These are phyloP conservation scores for Papilio glaucus DNA, from an alignment of 1,140 invertebrate genomes.

Conservation along the genomic window DNA sequence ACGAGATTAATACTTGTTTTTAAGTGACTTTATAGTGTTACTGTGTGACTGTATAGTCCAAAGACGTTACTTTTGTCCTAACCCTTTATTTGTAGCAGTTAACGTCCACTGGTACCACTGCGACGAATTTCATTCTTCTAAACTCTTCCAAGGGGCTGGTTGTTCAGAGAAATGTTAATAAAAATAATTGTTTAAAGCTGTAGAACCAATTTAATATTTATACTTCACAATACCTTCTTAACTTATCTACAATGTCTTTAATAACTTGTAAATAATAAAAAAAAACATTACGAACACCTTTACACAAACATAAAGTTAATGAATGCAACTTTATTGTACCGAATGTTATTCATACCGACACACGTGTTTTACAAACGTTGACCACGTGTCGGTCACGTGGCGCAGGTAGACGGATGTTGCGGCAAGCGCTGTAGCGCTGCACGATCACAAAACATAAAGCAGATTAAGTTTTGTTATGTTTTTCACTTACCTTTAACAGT, in stretches of 20 bases:
- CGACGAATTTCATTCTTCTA: too few relatives aligned
- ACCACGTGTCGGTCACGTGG: conserved; percentile 13
- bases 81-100: too few relatives aligned
- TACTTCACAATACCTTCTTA: neutral
- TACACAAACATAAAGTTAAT: conserved; percentile 7
- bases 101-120: too few relatives aligned
- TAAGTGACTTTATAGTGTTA: too few relatives aligned
- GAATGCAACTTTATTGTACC: neutral
- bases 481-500: neutral
- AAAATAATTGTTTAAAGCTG: too few relatives aligned
- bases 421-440: neutral
- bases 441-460: conserved; percentile 20
- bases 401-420: conserved; percentile 3
- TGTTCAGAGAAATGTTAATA: too few relatives aligned
- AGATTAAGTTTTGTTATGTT: conserved; percentile 16
- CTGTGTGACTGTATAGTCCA: too few relatives aligned
- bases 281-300: neutral
- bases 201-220: too few relatives aligned
- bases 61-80: too few relatives aligned
- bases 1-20: too few relatives aligned
- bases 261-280: neutral
- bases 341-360: neutral
- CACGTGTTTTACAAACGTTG: neutral
- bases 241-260: neutral
- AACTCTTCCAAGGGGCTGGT: too few relatives aligned